A percentile compares a stretch with the other conserved stretches of the same genome.
Conservation (phyloP, 64 coral and sea anemone species). For the Porites lutea region DNA sequence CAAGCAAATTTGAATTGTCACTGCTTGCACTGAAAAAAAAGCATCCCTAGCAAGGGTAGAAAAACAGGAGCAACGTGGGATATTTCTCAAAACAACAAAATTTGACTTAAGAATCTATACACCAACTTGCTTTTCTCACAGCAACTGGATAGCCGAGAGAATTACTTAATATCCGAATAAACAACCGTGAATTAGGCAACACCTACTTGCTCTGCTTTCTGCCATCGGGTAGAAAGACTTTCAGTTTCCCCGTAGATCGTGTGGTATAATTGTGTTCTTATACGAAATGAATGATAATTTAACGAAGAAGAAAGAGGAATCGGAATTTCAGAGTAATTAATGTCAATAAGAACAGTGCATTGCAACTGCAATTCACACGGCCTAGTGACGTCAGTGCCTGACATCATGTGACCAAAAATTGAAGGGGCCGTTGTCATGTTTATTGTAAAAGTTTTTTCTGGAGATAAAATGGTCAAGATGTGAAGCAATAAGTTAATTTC, state of each 20-base stretch:
- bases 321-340: no score
- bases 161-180: not conserved
- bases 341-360: not conserved
- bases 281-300: not conserved
- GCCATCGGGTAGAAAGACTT: not conserved
- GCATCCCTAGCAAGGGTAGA: no score
- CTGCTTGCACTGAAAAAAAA: no score
- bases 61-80: not conserved
- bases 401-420: not conserved
- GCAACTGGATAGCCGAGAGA: not conserved
- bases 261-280: not conserved
- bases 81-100: not conserved
- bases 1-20: no score
- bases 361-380: not conserved
- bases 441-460: not conserved
- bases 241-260: not conserved
- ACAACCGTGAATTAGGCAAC: not conserved
- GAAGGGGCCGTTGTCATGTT: no score
- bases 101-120: not conserved
- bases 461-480: not conserved
- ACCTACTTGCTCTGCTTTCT: constrained; percentile 12
- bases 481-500: not conserved
- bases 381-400: not conserved
- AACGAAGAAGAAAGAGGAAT: not conserved
- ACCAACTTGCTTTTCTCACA: not conserved